phyloP scores from a whole-genome alignment of 2,888 invertebrate genomes.

The Melieria picta region DNA sequence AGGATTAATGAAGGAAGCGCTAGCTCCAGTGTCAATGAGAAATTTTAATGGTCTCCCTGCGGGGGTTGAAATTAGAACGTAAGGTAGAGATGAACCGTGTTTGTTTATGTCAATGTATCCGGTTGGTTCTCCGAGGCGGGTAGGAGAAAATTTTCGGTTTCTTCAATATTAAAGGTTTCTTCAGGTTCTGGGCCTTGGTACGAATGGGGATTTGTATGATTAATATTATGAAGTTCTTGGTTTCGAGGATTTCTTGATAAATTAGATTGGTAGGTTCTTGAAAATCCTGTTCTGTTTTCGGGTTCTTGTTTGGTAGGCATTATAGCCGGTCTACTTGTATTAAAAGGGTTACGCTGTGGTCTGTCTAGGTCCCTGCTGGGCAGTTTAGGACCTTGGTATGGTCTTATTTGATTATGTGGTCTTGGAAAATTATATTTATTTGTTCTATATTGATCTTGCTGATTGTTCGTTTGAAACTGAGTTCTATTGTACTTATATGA shows the following conservation, averaged over 20 bases:
- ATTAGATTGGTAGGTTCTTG: no score
- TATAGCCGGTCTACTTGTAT: not conserved
- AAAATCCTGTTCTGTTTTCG: no score
- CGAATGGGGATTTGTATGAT: no score
- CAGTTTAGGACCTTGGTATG: not conserved
- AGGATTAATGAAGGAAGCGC: conserved; percentile 5
- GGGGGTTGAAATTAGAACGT: no score
- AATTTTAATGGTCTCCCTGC: no score
- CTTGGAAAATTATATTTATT: not conserved
- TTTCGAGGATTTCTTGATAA: not conserved
- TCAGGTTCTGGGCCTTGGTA: not conserved
- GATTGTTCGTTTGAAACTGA: no score
- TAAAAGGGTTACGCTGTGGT: not conserved
- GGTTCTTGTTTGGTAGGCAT: not conserved
- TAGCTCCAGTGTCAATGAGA: conserved; percentile 14
- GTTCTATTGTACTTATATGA: no score
- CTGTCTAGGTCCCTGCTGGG: not conserved
- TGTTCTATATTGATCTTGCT: no score
- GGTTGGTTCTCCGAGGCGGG: no score
- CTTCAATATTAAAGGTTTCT: not conserved
- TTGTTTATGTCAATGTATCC: no score
- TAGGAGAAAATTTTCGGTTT: conserved; percentile 5
- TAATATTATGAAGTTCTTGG: not conserved
- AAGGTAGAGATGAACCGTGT: no score
- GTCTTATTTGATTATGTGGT: not conserved